phyloP scores from a whole-genome alignment of 1,140 invertebrate genomes.

The Maconellicoccus hirsutus region DNA sequence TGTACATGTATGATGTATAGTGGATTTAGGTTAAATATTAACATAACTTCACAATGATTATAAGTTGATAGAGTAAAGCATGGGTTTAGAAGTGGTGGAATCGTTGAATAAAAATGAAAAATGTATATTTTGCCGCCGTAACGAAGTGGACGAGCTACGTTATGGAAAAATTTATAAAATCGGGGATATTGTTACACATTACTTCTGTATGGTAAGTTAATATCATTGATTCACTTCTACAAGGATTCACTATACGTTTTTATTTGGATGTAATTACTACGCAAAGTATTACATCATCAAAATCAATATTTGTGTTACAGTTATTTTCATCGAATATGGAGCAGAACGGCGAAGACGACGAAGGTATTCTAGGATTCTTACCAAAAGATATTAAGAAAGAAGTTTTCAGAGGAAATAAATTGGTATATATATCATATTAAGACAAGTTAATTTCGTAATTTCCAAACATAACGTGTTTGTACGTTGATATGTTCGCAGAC shows the following conservation, averaged over 20 bases:
- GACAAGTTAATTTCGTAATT: background rate
- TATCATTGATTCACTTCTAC: constrained; percentile 2
- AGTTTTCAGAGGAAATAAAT: constrained; percentile 40
- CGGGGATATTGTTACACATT: constrained; percentile 39
- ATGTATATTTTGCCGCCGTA: constrained; percentile 41
- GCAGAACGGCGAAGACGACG: constrained; percentile 44
- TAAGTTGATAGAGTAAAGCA: background rate
- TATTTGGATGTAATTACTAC: background rate
- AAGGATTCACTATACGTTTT: background rate
- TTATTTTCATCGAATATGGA: constrained; percentile 48
- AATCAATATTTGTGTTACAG: constrained; percentile 35
- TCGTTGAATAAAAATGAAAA: constrained; percentile 11
- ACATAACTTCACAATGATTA: background rate
- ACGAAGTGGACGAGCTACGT: constrained; percentile 38
- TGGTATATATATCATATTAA: constrained; percentile 36
- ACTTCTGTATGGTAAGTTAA: constrained; percentile 42
- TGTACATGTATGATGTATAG: too few species aligned
- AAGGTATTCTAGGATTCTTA: constrained; percentile 52
- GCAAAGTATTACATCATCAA: background rate
- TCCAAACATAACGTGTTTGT: constrained; percentile 25
- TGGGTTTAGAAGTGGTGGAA: background rate
- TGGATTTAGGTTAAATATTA: too few species aligned
- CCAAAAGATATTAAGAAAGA: constrained; percentile 46
- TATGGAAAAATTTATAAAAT: constrained; percentile 42
- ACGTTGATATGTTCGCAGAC: constrained; percentile 36